These are phyloP conservation scores for Pollachius pollachius DNA, from an alignment of 2,113 vertebrate species.

Conservation along the genomic window DNA sequence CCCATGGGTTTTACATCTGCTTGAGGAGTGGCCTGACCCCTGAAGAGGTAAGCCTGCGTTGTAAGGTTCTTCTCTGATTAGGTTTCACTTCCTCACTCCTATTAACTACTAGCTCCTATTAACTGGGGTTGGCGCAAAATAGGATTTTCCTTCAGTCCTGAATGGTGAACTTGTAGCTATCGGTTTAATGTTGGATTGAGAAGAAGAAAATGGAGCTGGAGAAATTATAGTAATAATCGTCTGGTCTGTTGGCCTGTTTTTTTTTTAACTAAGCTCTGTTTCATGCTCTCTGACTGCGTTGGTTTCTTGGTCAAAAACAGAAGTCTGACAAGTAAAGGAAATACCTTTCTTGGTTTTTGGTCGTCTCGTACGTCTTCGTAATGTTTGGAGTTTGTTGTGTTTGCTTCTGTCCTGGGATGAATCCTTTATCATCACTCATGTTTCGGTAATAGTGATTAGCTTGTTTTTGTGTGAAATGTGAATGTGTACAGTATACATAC, in stretches of 20 bases:
- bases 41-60: conserved; percentile 24
- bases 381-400: no score
- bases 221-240: no score
- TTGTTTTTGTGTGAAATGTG: background rate
- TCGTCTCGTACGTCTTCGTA: no score
- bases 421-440: background rate
- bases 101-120: background rate
- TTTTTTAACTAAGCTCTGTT: no score
- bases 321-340: no score
- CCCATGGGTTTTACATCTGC: background rate
- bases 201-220: no score
- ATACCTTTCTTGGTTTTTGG: no score
- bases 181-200: background rate
- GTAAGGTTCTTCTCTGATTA: background rate
- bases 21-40: conserved; percentile 16
- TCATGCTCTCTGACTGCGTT: no score
- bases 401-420: no score
- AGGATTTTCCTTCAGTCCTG: background rate
- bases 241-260: no score
- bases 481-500: background rate
- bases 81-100: background rate
- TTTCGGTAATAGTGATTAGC: background rate
- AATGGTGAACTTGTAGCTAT: background rate
- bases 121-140: background rate
- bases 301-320: no score